phyloP scores from a whole-genome alignment of 2,888 invertebrate species.

The Chymomyza procnemis region DNA sequence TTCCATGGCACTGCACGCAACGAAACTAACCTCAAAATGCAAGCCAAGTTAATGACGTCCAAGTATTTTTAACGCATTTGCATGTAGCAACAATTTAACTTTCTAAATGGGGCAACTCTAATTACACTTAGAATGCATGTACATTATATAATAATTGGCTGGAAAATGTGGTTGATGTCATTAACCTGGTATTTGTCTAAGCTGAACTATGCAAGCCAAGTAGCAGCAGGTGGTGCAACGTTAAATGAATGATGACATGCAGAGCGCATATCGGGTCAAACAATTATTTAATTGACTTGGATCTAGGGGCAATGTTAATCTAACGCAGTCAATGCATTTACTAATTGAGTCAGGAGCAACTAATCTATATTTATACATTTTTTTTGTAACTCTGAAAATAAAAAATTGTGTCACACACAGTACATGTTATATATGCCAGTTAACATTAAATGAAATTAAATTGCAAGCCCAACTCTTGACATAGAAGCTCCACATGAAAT shows the following conservation, averaged over 20 bases:
- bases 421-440: constrained; percentile 13
- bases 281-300: constrained; percentile 60
- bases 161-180: background rate
- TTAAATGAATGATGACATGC: constrained; percentile 4
- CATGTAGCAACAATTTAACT: background rate
- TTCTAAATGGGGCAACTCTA: background rate
- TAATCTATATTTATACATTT: constrained; percentile 17
- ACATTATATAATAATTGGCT: background rate
- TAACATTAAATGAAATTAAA: constrained; percentile 65
- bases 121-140: background rate
- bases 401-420: constrained; percentile 32
- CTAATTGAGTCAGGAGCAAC: constrained; percentile 50
- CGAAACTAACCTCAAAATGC: background rate
- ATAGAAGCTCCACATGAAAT: constrained; percentile 12
- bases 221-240: background rate
- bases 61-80: background rate
- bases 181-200: background rate
- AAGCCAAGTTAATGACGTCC: background rate
- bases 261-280: background rate
- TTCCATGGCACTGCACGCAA: background rate
- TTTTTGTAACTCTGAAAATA: constrained; percentile 6
- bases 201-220: background rate
- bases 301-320: constrained; percentile 13
- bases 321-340: constrained; percentile 52
- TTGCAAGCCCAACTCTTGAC: constrained; percentile 40